phyloP scores from a whole-genome alignment of 2,888 invertebrate genomes.

The Parasteatoda lunata region DNA sequence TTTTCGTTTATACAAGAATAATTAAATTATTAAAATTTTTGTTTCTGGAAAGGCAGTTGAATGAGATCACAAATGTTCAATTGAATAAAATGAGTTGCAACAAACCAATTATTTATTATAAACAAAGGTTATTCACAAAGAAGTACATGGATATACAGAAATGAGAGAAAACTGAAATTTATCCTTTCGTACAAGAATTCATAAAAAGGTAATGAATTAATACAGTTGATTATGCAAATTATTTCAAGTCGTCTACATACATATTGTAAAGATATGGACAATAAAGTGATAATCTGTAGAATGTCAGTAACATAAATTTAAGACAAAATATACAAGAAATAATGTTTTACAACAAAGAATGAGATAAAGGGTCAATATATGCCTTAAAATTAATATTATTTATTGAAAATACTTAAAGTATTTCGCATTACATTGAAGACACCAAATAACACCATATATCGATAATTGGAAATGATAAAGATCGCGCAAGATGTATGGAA shows the following conservation, averaged over 20 bases:
- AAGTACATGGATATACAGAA: slow-evolving; percentile 37
- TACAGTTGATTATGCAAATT: too few relatives aligned
- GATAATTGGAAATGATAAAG: not conserved
- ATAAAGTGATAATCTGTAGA: too few relatives aligned
- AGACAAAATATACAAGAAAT: too few relatives aligned
- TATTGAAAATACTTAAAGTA: slow-evolving; percentile 5
- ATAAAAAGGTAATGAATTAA: too few relatives aligned
- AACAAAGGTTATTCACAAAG: slow-evolving; percentile 41
- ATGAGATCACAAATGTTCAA: slow-evolving; percentile 58
- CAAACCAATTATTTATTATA: slow-evolving; percentile 59
- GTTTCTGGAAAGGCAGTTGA: slow-evolving; percentile 59
- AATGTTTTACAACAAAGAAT: too few relatives aligned
- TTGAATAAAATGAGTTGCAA: slow-evolving; percentile 58
- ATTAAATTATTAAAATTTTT: slow-evolving; percentile 56
- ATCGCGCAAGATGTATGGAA: not conserved
- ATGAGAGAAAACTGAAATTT: not conserved
- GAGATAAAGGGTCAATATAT: too few relatives aligned
- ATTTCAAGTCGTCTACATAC: too few relatives aligned
- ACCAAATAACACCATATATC: not conserved
- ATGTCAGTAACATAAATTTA: too few relatives aligned
- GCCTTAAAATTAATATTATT: too few relatives aligned
- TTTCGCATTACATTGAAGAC: slow-evolving; percentile 18
- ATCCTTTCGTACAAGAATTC: too few relatives aligned
- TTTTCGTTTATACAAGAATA: slow-evolving; percentile 60
- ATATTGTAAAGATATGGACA: too few relatives aligned